Conservation (phyloP, 2,797 vertebrate species). For the Columba guinea region DNA sequence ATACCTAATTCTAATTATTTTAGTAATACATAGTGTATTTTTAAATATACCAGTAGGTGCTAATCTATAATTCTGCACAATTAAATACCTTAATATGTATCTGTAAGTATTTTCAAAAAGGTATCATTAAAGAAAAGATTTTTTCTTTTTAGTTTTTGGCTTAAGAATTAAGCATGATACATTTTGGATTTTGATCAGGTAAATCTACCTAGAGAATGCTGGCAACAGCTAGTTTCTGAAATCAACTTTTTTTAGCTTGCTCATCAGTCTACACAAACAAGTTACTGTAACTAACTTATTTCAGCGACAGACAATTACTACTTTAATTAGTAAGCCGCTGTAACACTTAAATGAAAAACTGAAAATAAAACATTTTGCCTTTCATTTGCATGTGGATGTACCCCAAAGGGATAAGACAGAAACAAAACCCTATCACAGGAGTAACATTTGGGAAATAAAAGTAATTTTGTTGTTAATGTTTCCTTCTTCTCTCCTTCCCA, state of each 20-base stretch:
- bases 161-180: background rate
- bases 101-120: background rate
- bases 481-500: background rate
- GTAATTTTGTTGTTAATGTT: background rate
- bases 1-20: background rate
- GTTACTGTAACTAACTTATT: constrained; percentile 26
- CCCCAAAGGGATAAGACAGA: background rate
- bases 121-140: background rate
- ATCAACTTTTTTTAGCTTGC: background rate
- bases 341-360: background rate
- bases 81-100: background rate
- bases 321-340: background rate
- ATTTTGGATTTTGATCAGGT: background rate
- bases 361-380: background rate
- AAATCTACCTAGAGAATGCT: background rate
- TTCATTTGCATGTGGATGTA: background rate
- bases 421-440: background rate
- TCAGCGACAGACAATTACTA: background rate
- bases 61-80: background rate
- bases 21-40: background rate
- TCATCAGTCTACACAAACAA: background rate
- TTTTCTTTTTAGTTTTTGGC: background rate
- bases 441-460: background rate
- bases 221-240: constrained; percentile 3
- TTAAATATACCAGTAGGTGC: background rate